phyloP scores from a whole-genome alignment of 2,113 vertebrate genomes.

The Gasterosteus aculeatus region DNA sequence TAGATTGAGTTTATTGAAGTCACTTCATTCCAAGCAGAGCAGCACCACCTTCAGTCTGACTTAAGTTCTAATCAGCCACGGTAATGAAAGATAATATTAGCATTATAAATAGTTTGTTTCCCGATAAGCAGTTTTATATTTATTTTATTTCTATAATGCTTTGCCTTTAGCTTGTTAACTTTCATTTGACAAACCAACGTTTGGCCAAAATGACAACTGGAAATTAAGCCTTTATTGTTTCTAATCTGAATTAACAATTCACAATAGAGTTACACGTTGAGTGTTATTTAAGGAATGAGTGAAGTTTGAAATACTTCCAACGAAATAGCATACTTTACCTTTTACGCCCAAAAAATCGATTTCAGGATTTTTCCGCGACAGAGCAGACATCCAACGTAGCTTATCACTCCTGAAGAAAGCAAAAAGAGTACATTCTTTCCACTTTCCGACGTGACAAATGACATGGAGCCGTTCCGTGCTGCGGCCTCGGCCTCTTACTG shows the following conservation, averaged over 20 bases:
- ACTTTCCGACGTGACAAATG: neutral
- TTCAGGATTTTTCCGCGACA: conserved; percentile 83
- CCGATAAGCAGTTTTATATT: neutral
- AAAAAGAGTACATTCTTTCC: neutral
- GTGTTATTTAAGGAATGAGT: neutral
- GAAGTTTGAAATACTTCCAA: conserved; percentile 3
- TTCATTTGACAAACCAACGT: neutral
- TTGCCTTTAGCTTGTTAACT: neutral
- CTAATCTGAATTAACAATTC: no score
- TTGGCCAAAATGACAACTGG: neutral
- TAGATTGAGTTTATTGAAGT: neutral
- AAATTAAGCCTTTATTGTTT: neutral
- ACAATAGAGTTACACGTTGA: neutral
- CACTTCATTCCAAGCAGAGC: neutral
- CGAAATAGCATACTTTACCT: conserved; percentile 61
- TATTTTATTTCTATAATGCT: neutral
- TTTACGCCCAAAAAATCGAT: conserved; percentile 79
- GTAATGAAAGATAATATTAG: neutral
- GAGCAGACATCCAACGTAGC: conserved; percentile 94
- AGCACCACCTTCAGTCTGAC: neutral
- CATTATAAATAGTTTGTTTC: neutral
- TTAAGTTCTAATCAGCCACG: neutral
- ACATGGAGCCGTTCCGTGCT: neutral
- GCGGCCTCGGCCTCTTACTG: conserved; percentile 82
- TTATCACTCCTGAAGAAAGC: conserved; percentile 88